Conservation (phyloP, 2,888 invertebrate genomes). For the Neoaliturus tenellus region DNA sequence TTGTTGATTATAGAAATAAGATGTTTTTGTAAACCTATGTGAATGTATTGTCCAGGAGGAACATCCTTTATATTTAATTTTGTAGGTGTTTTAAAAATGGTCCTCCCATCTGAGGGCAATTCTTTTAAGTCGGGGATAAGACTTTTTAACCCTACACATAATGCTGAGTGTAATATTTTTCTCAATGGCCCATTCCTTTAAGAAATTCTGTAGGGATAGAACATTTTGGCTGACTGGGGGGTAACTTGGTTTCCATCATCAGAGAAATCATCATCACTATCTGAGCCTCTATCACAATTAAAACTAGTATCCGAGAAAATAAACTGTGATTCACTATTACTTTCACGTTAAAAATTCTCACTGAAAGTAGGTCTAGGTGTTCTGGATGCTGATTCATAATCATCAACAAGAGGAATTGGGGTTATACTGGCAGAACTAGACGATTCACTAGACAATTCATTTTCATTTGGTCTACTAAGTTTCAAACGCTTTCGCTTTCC, state of each 20-base stretch:
- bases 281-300: no score
- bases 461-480: background rate
- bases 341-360: no score
- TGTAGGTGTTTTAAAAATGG: background rate
- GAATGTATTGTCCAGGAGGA: background rate
- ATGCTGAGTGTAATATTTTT: background rate
- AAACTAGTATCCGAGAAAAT: no score
- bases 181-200: background rate
- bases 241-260: background rate
- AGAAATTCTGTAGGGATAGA: background rate
- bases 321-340: no score
- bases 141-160: slow-evolving; percentile 1
- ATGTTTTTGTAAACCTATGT: no score
- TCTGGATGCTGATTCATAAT: no score
- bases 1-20: no score
- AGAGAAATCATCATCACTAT: no score
- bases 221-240: background rate
- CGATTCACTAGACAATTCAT: no score
- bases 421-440: no score
- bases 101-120: background rate
- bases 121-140: background rate
- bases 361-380: no score
- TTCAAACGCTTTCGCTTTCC: background rate
- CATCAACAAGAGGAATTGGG: no score
- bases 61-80: background rate